Evolutionary conservation across 2,797 vertebrate genomes (phyloP).

Genomic region (Aratinga solstitialis): DNA sequence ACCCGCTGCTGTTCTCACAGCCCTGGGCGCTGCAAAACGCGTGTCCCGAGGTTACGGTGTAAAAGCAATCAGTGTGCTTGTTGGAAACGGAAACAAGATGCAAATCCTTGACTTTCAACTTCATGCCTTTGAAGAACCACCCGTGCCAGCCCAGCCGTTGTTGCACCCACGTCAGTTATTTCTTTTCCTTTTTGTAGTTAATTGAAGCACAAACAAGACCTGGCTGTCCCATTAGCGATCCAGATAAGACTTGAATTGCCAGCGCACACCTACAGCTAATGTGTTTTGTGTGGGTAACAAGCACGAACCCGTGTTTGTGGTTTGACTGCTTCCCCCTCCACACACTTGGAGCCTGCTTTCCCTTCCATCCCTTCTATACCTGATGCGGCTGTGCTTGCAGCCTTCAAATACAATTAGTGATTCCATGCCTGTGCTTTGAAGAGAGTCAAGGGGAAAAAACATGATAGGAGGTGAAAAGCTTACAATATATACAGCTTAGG

Average conservation of each 20-base stretch:
- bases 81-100: neutral
- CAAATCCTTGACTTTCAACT: rapidly evolving
- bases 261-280: rapidly evolving
- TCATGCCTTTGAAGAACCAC: neutral
- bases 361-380: rapidly evolving
- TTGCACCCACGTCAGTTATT: rapidly evolving
- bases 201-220: rapidly evolving
- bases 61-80: neutral
- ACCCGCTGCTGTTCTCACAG: neutral
- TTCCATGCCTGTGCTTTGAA: neutral
- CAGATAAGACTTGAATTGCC: rapidly evolving
- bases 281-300: rapidly evolving
- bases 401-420: rapidly evolving
- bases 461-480: neutral
- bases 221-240: rapidly evolving
- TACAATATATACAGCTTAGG: neutral
- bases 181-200: neutral
- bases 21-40: neutral
- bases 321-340: neutral
- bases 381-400: rapidly evolving
- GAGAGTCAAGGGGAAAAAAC: neutral
- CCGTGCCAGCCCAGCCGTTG: rapidly evolving
- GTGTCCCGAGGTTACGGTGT: rapidly evolving
- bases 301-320: rapidly evolving
- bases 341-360: rapidly evolving